Conservation (phyloP, 2,888 invertebrate genomes). For the Diachrysia chrysitis region DNA sequence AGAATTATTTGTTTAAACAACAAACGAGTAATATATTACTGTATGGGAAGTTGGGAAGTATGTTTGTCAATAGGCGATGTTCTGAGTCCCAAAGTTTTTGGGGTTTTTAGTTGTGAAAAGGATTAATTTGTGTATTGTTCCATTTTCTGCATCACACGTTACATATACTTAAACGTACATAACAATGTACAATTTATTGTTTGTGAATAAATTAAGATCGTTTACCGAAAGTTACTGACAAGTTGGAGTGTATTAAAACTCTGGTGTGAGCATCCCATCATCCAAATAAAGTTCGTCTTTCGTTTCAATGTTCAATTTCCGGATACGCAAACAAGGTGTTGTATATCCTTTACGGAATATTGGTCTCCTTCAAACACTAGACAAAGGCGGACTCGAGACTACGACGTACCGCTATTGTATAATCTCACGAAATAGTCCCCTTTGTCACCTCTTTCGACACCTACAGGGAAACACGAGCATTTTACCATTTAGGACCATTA, state of each 20-base stretch:
- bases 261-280: not conserved
- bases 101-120: slow-evolving; percentile 11
- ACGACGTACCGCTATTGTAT: not conserved
- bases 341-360: slow-evolving; percentile 1
- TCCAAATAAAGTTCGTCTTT: not conserved
- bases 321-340: not conserved
- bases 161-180: too few relatives aligned
- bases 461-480: slow-evolving; percentile 21
- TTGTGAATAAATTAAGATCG: too few relatives aligned
- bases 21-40: slow-evolving; percentile 39
- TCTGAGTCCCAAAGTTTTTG: slow-evolving; percentile 28
- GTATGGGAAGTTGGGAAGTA: slow-evolving; percentile 19
- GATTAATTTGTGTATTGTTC: slow-evolving; percentile 1
- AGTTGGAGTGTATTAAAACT: not conserved
- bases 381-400: not conserved
- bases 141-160: not conserved
- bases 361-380: not conserved
- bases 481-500: slow-evolving; percentile 19
- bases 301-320: slow-evolving; percentile 1
- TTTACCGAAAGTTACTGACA: not conserved
- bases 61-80: slow-evolving; percentile 44
- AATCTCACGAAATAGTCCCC: not conserved
- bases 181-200: too few relatives aligned
- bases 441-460: slow-evolving; percentile 15
- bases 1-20: slow-evolving; percentile 55